Evolutionary conservation across 1,140 invertebrate species (phyloP).

Genomic region (Periplaneta americana): DNA sequence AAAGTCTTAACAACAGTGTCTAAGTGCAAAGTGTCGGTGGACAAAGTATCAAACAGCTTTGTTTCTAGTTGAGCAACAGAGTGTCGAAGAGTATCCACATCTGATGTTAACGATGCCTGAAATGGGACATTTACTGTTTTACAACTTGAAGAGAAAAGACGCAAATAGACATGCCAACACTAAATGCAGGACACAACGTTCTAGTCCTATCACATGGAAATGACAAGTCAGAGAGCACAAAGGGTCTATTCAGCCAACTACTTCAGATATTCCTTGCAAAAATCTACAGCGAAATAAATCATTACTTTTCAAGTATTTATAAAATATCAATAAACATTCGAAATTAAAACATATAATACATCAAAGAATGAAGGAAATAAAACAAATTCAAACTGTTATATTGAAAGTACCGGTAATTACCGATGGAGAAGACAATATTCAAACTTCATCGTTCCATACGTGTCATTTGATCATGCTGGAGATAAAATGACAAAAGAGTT

Average conservation of each 20-base stretch:
- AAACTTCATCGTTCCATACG: no score
- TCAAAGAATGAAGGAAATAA: background rate
- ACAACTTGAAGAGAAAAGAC: background rate
- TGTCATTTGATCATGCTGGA: background rate
- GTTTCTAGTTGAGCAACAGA: slow-evolving; percentile 57
- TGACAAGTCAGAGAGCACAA: background rate
- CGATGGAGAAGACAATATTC: no score
- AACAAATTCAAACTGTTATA: background rate
- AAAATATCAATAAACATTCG: background rate
- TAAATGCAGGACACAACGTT: background rate
- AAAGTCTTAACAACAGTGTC: no score
- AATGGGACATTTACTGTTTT: background rate
- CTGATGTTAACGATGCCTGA: slow-evolving; percentile 59
- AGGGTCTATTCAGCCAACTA: background rate
- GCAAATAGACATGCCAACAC: background rate
- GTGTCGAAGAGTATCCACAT: slow-evolving; percentile 56
- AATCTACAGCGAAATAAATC: background rate
- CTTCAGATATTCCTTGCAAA: background rate
- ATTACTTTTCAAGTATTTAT: background rate
- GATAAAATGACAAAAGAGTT: background rate
- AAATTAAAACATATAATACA: background rate
- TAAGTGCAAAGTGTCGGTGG: no score
- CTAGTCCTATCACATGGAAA: background rate
- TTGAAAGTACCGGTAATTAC: no score
- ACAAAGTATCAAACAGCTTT: no score